phyloP scores from a whole-genome alignment of 2,888 invertebrate species.

The Drosophila hamatofila region DNA sequence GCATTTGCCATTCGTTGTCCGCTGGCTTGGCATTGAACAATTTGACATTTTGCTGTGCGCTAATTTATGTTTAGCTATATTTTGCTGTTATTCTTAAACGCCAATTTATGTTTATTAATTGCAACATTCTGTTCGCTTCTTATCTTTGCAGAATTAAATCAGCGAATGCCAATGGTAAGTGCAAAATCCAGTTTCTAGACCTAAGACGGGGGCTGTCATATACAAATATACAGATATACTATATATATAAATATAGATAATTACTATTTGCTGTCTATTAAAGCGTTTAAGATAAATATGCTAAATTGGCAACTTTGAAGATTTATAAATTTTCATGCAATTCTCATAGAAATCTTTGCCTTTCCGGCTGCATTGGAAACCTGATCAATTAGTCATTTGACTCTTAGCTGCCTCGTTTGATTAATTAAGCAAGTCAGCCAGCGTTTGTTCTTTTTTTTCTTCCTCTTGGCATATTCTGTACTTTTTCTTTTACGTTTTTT shows the following conservation, averaged over 20 bases:
- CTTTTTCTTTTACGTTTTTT: constrained; percentile 24
- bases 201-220: neutral
- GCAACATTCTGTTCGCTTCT: constrained; percentile 54
- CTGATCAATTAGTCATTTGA: constrained; percentile 33
- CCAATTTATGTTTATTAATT: constrained; percentile 59
- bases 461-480: constrained; percentile 23
- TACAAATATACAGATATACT: neutral
- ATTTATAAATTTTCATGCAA: constrained; percentile 8
- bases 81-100: constrained; percentile 21
- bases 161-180: constrained; percentile 85
- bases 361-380: constrained; percentile 10
- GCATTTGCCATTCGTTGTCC: constrained; percentile 59
- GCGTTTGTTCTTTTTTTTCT: neutral
- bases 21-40: constrained; percentile 41
- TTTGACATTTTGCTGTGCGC: constrained; percentile 56
- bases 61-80: constrained; percentile 55
- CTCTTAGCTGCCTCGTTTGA: constrained; percentile 41
- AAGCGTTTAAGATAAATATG: constrained; percentile 45
- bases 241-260: neutral
- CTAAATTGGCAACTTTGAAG: constrained; percentile 8
- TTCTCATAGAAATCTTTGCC: constrained; percentile 16
- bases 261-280: constrained; percentile 23
- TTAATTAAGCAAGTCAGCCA: constrained; percentile 55
- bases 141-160: constrained; percentile 85
- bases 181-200: constrained; percentile 27